phyloP scores from a whole-genome alignment of 2,113 vertebrate genomes.

The Artemisiospiza belli region DNA sequence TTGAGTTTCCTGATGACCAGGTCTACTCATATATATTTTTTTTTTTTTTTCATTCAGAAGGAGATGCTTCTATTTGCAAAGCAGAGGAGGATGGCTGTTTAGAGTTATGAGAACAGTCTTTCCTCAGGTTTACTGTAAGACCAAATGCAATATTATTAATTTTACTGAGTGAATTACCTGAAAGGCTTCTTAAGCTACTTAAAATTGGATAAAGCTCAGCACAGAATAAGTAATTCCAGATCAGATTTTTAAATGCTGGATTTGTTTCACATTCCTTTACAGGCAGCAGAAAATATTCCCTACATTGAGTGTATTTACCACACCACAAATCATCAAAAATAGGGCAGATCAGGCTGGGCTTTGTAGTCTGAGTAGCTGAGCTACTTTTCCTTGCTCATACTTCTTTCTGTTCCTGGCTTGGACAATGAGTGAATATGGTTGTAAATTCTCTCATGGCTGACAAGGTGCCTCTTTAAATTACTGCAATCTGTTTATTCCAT shows the following conservation, averaged over 20 bases:
- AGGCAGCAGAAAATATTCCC: neutral
- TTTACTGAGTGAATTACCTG: neutral
- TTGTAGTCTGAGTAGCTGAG: neutral
- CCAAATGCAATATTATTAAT: neutral
- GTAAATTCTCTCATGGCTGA: neutral
- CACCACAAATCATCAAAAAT: neutral
- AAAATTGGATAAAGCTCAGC: neutral
- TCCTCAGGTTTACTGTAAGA: neutral
- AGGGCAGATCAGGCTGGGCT: neutral
- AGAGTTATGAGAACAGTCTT: neutral
- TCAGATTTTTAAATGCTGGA: neutral
- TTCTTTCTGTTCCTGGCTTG: neutral
- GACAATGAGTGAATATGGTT: neutral
- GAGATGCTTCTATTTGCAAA: neutral
- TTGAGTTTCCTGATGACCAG: neutral
- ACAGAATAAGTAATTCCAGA: neutral
- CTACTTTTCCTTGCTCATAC: neutral
- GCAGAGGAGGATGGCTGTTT: neutral
- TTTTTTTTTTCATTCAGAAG: neutral
- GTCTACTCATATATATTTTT: neutral
- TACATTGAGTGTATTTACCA: neutral
- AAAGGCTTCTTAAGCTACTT: neutral
- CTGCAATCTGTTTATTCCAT: neutral
- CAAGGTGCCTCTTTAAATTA: neutral
- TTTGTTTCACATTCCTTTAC: neutral